Base-by-base conservation (phyloP, 2,888 invertebrate genomes). In the Thera britannica region DNA sequence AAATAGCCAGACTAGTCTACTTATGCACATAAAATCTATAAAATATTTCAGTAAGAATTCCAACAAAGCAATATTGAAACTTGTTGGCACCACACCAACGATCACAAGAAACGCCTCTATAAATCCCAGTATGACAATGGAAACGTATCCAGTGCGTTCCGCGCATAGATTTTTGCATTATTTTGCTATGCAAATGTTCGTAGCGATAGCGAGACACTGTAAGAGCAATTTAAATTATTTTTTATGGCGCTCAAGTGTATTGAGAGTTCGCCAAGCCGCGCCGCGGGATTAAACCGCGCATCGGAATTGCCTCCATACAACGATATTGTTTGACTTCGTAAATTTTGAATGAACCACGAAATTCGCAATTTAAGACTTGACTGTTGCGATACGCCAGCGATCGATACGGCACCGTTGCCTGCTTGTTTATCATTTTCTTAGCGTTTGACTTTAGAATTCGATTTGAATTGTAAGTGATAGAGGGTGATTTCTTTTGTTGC, bases 141-240 rank as follows among this genome's bases (percentile, higher is more conserved):
- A 80, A 80, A 83, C 86, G 80, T 75, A 77, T 82, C 48, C 79
- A 73, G 77, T 88, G 88, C 86, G 89, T 88, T 84, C 88, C 88
- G 87, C 89, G 87, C 90, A 92, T 92, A 92, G 93, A 92, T 92
- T 93, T 91, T 90, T 93, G 93, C 94, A 94, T 94, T 91, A 94
- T 90, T 94, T 93, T 90, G 90, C 88, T 92, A 94, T 94, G 94
- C 94, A 94, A 94, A 94, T 94, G 89, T 84, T 84, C 86, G 82
- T 62, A 81, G 80, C 88, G 92, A 92, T 91, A 92, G 85, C 91
- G 88, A 88, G 89, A 87, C 89, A 91, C 87, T 89, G 89, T 90
- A 90, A 90, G 92, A 92, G 92, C 94, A 91, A 94, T 94, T 94
- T 93, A 92, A 94, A 94, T 94, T 94, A 94, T 94, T 94, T 94